Base-by-base conservation (phyloP, 2,888 invertebrate species). In the Lampropteryx suffumata region DNA sequence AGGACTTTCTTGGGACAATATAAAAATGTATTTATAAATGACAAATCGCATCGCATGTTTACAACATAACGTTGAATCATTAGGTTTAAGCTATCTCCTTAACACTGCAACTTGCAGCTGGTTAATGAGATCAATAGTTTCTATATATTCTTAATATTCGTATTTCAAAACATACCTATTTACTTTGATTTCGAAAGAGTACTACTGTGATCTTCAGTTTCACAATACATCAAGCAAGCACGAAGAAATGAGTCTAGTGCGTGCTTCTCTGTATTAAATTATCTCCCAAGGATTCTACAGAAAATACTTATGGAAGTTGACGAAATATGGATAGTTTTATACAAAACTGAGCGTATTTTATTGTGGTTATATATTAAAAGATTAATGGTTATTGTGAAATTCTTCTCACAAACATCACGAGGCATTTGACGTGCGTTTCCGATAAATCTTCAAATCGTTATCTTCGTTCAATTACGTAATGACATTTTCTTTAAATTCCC, bases 401-500 rank as follows among this genome's bases (percentile, higher is more conserved):
- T 48, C 30, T 26, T 49, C 32, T 43, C 42, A 8, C 11, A 43
- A 30, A 47, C 34, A 39, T 37, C 36, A 47, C 51, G 42, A 37
- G 42, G 14, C 8, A 12, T 32, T 37, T 58, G 65, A 60, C 52
- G 60, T 36, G 55, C 48, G 48, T 53, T 51, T 57, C 50, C 53
- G 58, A 56, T 55, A 64, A 53, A 62, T 62, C 54, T 59, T 57
- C 42, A 55, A 62, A 65, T 54, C 56, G 65, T 68, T 65, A 68
- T 68, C 65, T 65, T 53, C 42, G 54, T 53, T 33, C 65, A 49
- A 63, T 87, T 85, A 83, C 79, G 83, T 80, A 87, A 87, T 61
- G 79, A 75, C 77, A 81, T 82, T 83, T 83, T 82, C 82, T 87
- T 82, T 79, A 83, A 78, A 87, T 82, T 82, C 75, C 73, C 79